phyloP scores from a whole-genome alignment of 2,797 vertebrate genomes.

The Pseudochirops corinnae region DNA sequence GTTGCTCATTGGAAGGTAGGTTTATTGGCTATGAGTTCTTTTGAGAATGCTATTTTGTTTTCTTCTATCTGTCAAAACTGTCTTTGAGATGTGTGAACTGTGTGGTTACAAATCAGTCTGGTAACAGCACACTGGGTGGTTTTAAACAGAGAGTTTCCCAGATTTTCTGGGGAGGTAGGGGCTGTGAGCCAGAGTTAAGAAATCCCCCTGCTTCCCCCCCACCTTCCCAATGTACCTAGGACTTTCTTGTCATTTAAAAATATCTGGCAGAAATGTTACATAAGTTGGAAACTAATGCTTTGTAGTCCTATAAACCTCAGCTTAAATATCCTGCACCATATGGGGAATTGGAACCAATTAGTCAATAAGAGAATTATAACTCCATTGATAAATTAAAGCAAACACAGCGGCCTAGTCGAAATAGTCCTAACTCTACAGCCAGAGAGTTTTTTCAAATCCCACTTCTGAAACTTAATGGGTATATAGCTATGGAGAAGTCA shows the following conservation, averaged over 20 bases:
- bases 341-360: neutral
- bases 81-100: neutral
- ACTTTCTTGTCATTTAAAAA: neutral
- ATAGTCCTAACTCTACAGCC: neutral
- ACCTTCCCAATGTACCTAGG: neutral
- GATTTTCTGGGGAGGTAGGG: neutral
- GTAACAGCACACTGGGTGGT: neutral
- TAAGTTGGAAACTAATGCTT: neutral
- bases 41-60: neutral
- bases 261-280: neutral
- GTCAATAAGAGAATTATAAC: neutral
- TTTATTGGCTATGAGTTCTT: neutral
- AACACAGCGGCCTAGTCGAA: neutral
- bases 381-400: neutral
- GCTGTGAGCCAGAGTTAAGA: neutral
- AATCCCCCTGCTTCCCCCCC: neutral
- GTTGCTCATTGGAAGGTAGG: neutral
- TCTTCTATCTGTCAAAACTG: neutral
- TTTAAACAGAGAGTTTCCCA: neutral
- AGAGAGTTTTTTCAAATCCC: neutral
- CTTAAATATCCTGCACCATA: neutral
- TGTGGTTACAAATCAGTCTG: neutral
- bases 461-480: neutral
- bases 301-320: neutral
- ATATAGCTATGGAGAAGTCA: neutral